These are phyloP conservation scores for Todiramphus chloris DNA, from an alignment of 2,113 vertebrate species.

Conservation along the genomic window DNA sequence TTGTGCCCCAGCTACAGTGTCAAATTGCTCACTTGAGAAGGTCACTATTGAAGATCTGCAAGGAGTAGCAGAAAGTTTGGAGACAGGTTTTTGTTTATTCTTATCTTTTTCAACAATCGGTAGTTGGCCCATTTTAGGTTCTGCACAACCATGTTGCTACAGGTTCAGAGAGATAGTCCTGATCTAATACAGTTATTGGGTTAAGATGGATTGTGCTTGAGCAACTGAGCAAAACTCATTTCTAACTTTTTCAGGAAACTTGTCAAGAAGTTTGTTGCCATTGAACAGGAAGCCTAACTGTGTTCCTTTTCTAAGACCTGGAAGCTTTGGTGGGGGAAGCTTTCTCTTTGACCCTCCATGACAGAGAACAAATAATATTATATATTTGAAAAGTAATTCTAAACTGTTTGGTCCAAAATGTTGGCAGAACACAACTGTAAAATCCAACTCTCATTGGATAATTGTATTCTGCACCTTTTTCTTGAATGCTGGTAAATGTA, in stretches of 20 bases:
- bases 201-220: neutral
- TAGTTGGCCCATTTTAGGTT: neutral
- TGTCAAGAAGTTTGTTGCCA: neutral
- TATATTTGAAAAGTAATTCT: neutral
- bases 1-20: fast-evolving
- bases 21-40: neutral
- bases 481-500: neutral
- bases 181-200: neutral
- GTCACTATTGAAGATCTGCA: neutral
- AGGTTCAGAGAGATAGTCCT: neutral
- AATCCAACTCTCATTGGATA: neutral
- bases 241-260: neutral
- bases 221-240: neutral
- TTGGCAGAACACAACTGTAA: neutral
- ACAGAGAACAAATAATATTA: neutral
- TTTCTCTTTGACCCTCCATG: neutral
- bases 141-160: neutral
- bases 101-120: neutral
- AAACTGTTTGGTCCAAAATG: neutral
- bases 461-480: neutral
- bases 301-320: neutral
- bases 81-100: neutral
- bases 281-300: neutral
- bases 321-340: neutral
- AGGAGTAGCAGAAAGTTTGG: neutral